Conservation (phyloP, 2,888 invertebrate genomes). For the Nasonia oneida region DNA sequence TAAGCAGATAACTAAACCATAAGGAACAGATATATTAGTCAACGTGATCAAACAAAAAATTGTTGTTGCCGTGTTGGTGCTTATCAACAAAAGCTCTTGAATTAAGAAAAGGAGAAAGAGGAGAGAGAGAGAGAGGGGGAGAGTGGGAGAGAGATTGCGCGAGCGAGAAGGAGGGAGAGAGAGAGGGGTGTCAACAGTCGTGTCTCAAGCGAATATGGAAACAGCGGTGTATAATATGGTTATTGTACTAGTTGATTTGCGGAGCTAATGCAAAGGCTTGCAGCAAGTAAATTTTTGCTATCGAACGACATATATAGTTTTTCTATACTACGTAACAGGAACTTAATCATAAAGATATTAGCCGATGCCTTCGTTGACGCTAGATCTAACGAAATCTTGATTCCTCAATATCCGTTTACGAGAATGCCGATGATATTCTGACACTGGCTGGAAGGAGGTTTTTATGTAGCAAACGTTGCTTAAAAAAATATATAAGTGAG, state of each 20-base stretch:
- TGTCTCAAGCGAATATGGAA: background rate
- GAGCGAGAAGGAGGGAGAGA: background rate
- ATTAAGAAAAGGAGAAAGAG: background rate
- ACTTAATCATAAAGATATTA: background rate
- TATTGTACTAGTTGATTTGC: background rate
- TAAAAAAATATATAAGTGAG: background rate
- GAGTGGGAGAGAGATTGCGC: background rate
- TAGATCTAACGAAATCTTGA: background rate
- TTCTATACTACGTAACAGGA: background rate
- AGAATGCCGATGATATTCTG: conserved; percentile 39
- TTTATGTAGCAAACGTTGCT: background rate
- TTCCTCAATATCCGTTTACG: background rate
- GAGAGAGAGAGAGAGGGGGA: background rate
- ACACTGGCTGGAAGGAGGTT: conserved; percentile 22
- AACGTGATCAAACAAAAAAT: too few relatives aligned
- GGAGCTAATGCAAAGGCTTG: conserved; percentile 11
- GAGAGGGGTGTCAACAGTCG: background rate
- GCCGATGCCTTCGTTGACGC: background rate
- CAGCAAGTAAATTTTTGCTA: background rate
- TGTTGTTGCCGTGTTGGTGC: too few relatives aligned
- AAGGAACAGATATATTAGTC: too few relatives aligned
- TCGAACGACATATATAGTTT: background rate
- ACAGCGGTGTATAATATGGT: background rate
- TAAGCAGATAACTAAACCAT: too few relatives aligned
- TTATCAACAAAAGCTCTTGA: too few relatives aligned